Base-by-base conservation (phyloP, 2,797 vertebrate genomes). In the Netta rufina region DNA sequence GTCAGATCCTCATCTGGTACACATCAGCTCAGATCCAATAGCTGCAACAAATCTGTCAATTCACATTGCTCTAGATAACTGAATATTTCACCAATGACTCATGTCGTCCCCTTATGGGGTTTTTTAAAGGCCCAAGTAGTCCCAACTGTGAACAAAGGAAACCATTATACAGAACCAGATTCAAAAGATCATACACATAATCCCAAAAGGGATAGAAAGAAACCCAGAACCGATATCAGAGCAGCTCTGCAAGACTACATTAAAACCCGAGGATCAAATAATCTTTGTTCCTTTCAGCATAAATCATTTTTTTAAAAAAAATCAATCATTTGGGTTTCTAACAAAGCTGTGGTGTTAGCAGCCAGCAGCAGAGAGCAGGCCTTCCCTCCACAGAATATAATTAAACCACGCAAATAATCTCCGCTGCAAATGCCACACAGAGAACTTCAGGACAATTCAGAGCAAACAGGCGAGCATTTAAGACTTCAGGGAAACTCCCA, bases 71-170 rank as follows among this genome's bases (percentile, higher is more conserved):
- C 86, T 66, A 87, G 84, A 92, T 2, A 80, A 69, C 51, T 0
- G 84, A 83, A 96, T 96, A 75, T 78, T 95, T 97, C 92, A 67
- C 67, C 77, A 66, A 1, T 96, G 94, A 97, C 94, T 97, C 95
- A 97, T 49, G 76, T 70, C 69, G 81, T 84, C 79, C 77, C 92
- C 72, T 86, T 36, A n/a, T 39, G 76, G 56, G 51, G 15, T 57
- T 82, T 54, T 54, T 66, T 8, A 69, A 89, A 92, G 84, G 84
- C 88, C 90, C 81, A 62, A 84, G 76, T 49, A 93, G 92, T 95
- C 96, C 92, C 82, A 84, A 78, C 72, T 89, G 70, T 71, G 93
- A 95, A 97, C 96, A 97, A 96, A 97, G 90, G 69, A 83, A 95
- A 86, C 51, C 80, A 94, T 97, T 97, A 65, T 96, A 86, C 89